Conservation (phyloP, 1,140 invertebrate genomes). For the Ips typographus region DNA sequence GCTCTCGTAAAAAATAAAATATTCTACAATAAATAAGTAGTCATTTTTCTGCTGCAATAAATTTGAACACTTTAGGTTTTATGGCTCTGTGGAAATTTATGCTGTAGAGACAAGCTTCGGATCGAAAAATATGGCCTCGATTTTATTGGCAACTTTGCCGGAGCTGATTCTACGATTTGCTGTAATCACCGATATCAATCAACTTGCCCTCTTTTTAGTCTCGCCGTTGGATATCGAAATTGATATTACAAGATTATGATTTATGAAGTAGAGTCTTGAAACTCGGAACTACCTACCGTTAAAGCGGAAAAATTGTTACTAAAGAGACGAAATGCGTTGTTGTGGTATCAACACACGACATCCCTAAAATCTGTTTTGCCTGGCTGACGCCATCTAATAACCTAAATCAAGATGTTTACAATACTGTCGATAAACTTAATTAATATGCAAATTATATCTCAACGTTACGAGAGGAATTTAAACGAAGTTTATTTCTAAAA, state of each 20-base stretch:
- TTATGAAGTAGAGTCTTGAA: not conserved
- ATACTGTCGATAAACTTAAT: too few relatives aligned
- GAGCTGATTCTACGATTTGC: slow-evolving; percentile 24
- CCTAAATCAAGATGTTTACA: too few relatives aligned
- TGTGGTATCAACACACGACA: not conserved
- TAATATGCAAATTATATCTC: too few relatives aligned
- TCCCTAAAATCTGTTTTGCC: not conserved
- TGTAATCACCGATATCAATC: slow-evolving; percentile 23
- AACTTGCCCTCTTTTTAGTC: slow-evolving; percentile 5
- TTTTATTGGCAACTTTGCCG: slow-evolving; percentile 23
- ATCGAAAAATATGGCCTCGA: slow-evolving; percentile 23
- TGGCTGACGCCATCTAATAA: not conserved
- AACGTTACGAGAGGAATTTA: too few relatives aligned
- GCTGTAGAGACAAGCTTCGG: slow-evolving; percentile 20
- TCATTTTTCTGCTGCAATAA: slow-evolving; percentile 2
- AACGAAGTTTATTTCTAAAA: too few relatives aligned
- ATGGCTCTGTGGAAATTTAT: slow-evolving; percentile 11
- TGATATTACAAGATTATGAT: not conserved
- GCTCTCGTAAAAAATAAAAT: not conserved
- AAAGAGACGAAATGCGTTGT: not conserved
- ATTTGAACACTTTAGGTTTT: slow-evolving; percentile 10
- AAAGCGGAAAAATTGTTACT: too few relatives aligned
- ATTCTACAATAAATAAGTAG: not conserved
- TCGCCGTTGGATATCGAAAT: slow-evolving; percentile 1
- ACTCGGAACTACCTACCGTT: not conserved